phyloP scores from a whole-genome alignment of 2,797 vertebrate genomes.

The Paramormyrops hopkinsi region DNA sequence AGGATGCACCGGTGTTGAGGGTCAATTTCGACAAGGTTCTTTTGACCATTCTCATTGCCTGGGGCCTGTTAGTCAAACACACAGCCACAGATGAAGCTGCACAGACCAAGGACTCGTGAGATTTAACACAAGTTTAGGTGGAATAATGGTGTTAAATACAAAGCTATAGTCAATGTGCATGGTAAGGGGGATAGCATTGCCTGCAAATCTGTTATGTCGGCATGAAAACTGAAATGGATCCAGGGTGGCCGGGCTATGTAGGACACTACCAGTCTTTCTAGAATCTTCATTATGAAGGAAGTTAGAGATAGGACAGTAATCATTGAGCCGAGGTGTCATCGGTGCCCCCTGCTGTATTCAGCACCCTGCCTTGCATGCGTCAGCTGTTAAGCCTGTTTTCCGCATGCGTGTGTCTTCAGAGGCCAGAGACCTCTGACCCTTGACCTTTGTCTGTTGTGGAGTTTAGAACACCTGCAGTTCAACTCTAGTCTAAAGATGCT shows the following conservation, averaged over 20 bases:
- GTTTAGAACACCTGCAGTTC: not conserved
- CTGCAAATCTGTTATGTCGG: not conserved
- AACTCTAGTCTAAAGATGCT: not conserved
- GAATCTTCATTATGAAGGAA: not conserved
- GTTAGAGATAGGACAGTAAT: not conserved
- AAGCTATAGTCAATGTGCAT: not conserved
- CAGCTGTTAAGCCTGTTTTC: not conserved
- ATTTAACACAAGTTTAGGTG: not conserved
- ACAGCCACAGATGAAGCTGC: not conserved
- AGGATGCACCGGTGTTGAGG: not conserved
- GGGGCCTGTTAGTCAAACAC: not conserved
- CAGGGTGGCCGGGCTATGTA: not conserved
- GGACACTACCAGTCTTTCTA: not conserved
- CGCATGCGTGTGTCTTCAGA: not conserved
- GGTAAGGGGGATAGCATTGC: not conserved
- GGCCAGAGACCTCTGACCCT: not conserved
- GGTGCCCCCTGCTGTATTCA: not conserved
- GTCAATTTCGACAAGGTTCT: not conserved
- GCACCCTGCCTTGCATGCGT: not conserved
- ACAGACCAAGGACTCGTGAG: not conserved
- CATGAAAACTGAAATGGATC: not conserved
- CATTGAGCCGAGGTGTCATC: not conserved
- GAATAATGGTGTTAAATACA: not conserved
- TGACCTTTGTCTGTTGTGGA: not conserved
- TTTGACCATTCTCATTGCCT: not conserved